These are phyloP conservation scores for Zaprionus nigranus DNA, from an alignment of 1,140 invertebrate genomes.

Conservation along the genomic window DNA sequence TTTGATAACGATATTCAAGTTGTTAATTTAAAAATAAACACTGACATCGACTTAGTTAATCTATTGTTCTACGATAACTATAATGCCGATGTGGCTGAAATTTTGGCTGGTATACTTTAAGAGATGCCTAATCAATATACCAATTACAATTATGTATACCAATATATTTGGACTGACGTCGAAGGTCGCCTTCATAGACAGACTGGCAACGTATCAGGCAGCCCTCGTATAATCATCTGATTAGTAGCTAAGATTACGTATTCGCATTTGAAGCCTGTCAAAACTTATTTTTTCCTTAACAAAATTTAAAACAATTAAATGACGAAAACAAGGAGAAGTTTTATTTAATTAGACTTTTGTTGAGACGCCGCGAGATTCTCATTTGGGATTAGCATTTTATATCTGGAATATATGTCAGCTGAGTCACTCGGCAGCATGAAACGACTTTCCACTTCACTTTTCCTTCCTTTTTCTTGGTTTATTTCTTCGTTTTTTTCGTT, in stretches of 20 bases:
- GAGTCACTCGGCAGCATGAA: slow-evolving; percentile 1
- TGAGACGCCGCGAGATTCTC: background rate
- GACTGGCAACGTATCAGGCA: no score
- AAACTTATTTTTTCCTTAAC: background rate
- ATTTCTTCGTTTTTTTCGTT: background rate
- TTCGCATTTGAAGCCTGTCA: background rate
- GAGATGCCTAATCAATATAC: no score
- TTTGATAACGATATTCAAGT: no score
- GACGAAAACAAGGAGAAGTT: background rate
- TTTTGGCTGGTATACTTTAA: no score
- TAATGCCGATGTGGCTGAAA: no score
- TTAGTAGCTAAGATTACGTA: background rate
- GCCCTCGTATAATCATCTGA: background rate
- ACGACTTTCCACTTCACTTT: slow-evolving; percentile 25
- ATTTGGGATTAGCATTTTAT: slow-evolving; percentile 4
- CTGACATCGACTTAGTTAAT: no score
- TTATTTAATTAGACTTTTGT: slow-evolving; percentile 6
- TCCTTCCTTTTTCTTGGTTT: slow-evolving; percentile 10
- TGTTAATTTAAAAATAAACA: no score
- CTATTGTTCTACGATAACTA: no score
- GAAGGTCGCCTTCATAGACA: no score
- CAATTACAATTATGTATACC: no score
- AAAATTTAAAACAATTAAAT: background rate
- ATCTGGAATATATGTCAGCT: slow-evolving; percentile 16
- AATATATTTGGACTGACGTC: no score